Conservation (phyloP, 2,797 vertebrate species). For the Hafferia zeledoni region DNA sequence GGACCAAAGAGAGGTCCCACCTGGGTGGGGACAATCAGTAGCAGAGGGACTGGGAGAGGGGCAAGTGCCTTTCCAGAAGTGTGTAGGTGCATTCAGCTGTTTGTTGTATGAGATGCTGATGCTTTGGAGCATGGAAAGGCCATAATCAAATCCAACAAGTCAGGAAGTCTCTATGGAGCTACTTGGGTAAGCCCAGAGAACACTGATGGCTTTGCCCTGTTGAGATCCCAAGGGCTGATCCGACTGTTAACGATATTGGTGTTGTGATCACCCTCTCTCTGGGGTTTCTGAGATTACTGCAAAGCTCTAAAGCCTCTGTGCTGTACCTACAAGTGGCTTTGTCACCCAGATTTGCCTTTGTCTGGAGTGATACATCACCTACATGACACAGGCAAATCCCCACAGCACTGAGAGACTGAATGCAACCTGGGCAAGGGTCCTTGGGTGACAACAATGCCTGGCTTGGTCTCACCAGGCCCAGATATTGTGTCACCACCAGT, state of each 20-base stretch:
- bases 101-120: not conserved
- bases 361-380: not conserved
- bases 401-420: not conserved
- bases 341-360: not conserved
- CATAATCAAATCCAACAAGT: not conserved
- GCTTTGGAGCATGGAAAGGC: not conserved
- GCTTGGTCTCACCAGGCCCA: not conserved
- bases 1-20: not conserved
- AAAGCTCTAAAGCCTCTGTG: not conserved
- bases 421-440: no score
- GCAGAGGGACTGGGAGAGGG: not conserved
- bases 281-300: not conserved
- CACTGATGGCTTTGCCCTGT: not conserved
- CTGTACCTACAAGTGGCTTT: not conserved
- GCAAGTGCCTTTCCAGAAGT: not conserved
- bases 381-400: not conserved
- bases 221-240: not conserved
- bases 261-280: not conserved
- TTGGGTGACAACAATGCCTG: not conserved
- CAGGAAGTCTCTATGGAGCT: not conserved
- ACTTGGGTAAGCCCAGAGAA: not conserved
- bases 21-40: not conserved
- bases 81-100: not conserved
- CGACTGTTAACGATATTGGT: not conserved
- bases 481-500: not conserved